A percentile compares a stretch with the other conserved stretches of the same genome.
Evolutionary conservation across 1,140 invertebrate genomes (phyloP).

Genomic region (Aphelenchoides fujianensis): DNA sequence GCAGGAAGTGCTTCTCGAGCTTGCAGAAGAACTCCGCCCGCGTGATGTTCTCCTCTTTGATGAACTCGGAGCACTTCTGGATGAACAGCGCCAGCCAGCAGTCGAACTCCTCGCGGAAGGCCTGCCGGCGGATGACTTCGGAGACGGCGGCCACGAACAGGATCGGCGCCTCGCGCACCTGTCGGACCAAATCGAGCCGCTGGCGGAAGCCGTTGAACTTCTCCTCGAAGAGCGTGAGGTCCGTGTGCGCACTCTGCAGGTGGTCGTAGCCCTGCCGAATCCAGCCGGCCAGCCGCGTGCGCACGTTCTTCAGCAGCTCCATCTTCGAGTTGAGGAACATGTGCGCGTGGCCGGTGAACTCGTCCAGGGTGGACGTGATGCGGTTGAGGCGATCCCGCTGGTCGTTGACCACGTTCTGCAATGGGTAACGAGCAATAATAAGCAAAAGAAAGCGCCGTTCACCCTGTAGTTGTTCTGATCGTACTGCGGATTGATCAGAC

Average conservation of each 20-base stretch:
- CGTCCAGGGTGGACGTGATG: slow-evolving; percentile 15
- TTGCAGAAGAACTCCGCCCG: slow-evolving; percentile 39
- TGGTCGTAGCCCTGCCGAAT: slow-evolving; percentile 40
- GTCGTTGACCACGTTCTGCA: slow-evolving; percentile 20
- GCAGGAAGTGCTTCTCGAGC: slow-evolving; percentile 45
- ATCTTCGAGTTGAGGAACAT: slow-evolving; percentile 37
- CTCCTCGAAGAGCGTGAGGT: slow-evolving; percentile 40
- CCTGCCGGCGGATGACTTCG: slow-evolving; percentile 43
- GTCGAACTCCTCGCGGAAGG: slow-evolving; percentile 35
- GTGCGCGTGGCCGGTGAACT: slow-evolving; percentile 28
- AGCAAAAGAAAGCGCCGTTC: background rate
- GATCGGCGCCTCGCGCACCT: slow-evolving; percentile 47
- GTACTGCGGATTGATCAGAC: background rate
- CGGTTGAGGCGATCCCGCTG: slow-evolving; percentile 29
- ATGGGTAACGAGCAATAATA: background rate
- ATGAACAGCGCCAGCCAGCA: slow-evolving; percentile 33
- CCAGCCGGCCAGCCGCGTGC: slow-evolving; percentile 38
- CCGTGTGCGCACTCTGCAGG: slow-evolving; percentile 34
- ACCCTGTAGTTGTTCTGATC: slow-evolving; percentile 18
- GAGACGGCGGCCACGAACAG: slow-evolving; percentile 47
- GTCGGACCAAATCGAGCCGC: slow-evolving; percentile 44
- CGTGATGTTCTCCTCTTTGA: slow-evolving; percentile 44
- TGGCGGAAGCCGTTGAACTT: slow-evolving; percentile 39
- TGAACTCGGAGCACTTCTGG: slow-evolving; percentile 34
- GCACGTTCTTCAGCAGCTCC: slow-evolving; percentile 38